A percentile compares a stretch with the other conserved stretches of the same genome.
Conservation (phyloP, 2,113 vertebrate species). For the Seriola aureovittata region DNA sequence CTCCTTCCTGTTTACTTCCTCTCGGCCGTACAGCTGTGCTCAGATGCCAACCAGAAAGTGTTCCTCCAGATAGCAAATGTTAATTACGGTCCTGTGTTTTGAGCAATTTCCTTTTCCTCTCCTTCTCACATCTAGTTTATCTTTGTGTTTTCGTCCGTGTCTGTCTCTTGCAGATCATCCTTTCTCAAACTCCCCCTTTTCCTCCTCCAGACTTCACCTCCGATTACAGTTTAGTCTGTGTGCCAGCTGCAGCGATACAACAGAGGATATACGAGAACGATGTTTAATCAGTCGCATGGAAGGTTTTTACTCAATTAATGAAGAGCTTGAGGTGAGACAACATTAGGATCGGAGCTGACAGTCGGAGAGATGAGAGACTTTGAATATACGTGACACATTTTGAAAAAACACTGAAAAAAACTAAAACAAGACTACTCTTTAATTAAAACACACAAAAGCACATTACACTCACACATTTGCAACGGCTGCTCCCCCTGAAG, state of each 20-base stretch:
- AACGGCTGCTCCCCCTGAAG: slow-evolving; percentile 25
- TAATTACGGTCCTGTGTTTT: slow-evolving; percentile 63
- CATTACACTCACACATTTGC: slow-evolving; percentile 2
- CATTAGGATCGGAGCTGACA: neutral
- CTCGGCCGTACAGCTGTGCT: slow-evolving; percentile 68
- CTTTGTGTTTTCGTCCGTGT: slow-evolving; percentile 44
- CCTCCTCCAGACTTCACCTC: slow-evolving; percentile 20
- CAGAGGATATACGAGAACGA: slow-evolving; percentile 12
- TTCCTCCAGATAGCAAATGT: slow-evolving; percentile 52
- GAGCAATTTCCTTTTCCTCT: slow-evolving; percentile 59
- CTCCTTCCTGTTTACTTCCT: slow-evolving; percentile 80
- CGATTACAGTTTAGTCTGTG: slow-evolving; percentile 38
- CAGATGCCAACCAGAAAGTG: slow-evolving; percentile 57
- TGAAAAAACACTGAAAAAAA: too few species aligned
- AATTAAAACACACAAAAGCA: neutral
- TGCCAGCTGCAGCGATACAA: slow-evolving; percentile 43
- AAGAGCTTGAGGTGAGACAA: slow-evolving; percentile 31
- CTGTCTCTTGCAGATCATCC: slow-evolving; percentile 20
- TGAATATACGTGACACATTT: neutral
- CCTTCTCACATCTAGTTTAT: slow-evolving; percentile 70
- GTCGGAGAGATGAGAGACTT: neutral
- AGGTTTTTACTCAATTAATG: slow-evolving; percentile 47
- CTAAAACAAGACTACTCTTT: neutral
- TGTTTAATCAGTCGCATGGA: slow-evolving; percentile 43
- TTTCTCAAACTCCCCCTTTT: neutral